Evolutionary conservation across 1,140 invertebrate species (phyloP), one percentile per base, ranked within the genome.

Genomic region (Euwallacea similis): DNA sequence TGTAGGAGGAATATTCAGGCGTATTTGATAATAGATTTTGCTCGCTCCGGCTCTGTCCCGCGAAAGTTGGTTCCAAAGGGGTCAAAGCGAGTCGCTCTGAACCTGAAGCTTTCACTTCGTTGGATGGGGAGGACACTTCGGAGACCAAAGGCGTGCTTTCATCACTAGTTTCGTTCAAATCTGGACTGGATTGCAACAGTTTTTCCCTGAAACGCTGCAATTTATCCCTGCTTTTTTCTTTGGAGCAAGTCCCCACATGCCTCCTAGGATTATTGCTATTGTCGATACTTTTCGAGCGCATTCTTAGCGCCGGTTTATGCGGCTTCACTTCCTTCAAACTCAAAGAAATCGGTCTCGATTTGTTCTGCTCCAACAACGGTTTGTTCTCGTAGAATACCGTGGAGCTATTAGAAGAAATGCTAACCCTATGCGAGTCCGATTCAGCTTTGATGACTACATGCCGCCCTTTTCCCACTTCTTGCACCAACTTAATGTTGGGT

Each of bases 121-220:
- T 67, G 16, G 79, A 76, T 13, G 80, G 79, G 8, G 81, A 78
- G 0, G 79, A 80, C 7, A 78, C 76, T 71, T 81, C 80, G 0
- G 81, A 82, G 0, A 82, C 80, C n/a, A 83, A 62, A 10, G 82
- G 82, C 2, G 81, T 82, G 69, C 80, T 82, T 71, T 83, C 82
- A 73, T 82, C 82, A 59, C 79, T 81, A 9, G 69, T 71, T 13
- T 81, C 78, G 54, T 80, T 80, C 55, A 80, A 69, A 44, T 81
- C 79, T 0, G 79, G 76, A 63, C 75, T 75, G 0, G 79, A 82
- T 33, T 83, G 79, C 2, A 84, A 75, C 0, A 85, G 66, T 58
- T 82, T 82, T 13, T 84, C 84, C 66, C 82, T 84, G 0, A 84
- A 43, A 56, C 81, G 80, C 15, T 76, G 73, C 7, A 85, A 62